Base-by-base conservation (phyloP, 1,140 invertebrate genomes). In the Hermetia illucens region DNA sequence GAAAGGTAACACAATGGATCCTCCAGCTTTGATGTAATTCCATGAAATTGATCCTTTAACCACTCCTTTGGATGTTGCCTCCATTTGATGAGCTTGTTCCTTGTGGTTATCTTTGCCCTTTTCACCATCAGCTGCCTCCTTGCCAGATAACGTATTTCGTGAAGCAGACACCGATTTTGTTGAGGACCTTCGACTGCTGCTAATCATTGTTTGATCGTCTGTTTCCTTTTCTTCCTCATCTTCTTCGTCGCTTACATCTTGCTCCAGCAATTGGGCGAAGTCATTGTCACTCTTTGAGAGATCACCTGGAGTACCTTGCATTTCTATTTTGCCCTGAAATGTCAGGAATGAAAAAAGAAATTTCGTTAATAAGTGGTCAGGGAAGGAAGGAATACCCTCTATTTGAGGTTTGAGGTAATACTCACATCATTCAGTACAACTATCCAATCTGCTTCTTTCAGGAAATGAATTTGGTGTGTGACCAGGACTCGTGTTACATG, bases 401-500 rank as follows among this genome's bases (percentile, higher is more conserved):
- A n/a, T n/a, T n/a, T n/a, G n/a, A n/a, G n/a, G n/a, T n/a, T n/a
- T n/a, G n/a, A n/a, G n/a, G n/a, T n/a, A n/a, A n/a, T 36, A 24
- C 4, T 5, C 12, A 34, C 32, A 57, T 79, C 71, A 55, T 80
- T 76, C n/a, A 86, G 46, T 2, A 85, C 58, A 12, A 79, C 44
- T 32, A 82, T 74, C 36, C 68, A 52, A 47, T 80, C 71, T 10
- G 77, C 79, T 21, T 70, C 59, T 47, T 75, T 74, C 2, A 87
- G 55, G 51, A 74, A 81, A 46, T 85, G 81, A 18, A 84, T 60
- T 52, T 85, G 81, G 63, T 82, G 77, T 5, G 79, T 82, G 2
- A 77, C 73, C 5, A 82, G 61, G 36, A 82, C 69, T 21, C 72
- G 58, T 0, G 74, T 74, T 48, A 76, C 80, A 52, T 49, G 49